Percentiles rank a stretch among this genome's conserved stretches.
Evolutionary conservation across 2,113 vertebrate genomes (phyloP).

Genomic region (Hemichromis elongatus): DNA sequence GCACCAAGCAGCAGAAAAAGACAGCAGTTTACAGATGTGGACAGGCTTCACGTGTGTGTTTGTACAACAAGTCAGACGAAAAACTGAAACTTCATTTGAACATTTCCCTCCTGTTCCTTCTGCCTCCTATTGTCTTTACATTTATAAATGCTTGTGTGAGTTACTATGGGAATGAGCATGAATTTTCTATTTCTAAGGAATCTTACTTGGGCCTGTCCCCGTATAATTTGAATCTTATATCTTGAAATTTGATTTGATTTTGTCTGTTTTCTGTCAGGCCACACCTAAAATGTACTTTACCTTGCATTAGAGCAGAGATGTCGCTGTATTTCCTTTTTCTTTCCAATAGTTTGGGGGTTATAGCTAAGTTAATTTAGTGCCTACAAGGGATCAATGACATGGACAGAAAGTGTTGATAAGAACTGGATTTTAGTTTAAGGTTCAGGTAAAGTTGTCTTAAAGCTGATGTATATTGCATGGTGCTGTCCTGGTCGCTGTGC

Average conservation of each 20-base stretch:
- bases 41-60: background rate
- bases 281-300: background rate
- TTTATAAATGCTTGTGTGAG: background rate
- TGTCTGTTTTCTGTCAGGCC: background rate
- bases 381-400: background rate
- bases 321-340: background rate
- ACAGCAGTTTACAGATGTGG: background rate
- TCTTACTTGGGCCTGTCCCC: background rate
- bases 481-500: constrained; percentile 56
- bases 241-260: background rate
- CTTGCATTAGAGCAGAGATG: background rate
- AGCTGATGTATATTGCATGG: constrained; percentile 60
- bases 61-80: background rate
- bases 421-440: background rate
- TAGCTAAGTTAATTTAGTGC: background rate
- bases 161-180: background rate
- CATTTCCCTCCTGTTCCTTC: background rate
- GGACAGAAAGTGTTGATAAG: constrained; percentile 1
- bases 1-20: background rate
- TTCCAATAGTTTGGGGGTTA: background rate
- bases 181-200: background rate
- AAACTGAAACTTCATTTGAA: background rate
- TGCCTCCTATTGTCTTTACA: background rate
- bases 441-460: constrained; percentile 32
- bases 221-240: background rate